phyloP scores from a whole-genome alignment of 2,113 vertebrate species.

The Nannospalax galili region DNA sequence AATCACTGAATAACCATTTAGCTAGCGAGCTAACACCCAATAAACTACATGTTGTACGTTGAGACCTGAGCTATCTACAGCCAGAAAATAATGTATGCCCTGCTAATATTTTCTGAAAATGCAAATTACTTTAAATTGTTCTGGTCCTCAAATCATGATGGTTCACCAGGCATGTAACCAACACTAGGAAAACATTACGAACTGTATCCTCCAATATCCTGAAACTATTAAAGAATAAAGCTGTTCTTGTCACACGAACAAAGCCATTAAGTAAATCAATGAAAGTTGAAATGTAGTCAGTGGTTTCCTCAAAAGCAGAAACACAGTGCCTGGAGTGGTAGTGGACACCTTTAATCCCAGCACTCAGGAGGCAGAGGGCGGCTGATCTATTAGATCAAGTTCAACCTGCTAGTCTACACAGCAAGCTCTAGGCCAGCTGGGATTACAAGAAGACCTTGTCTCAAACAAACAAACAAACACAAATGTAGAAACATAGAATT shows the following conservation, averaged over 20 bases:
- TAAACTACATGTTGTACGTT: neutral
- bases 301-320: neutral
- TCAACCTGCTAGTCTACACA: no score
- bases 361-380: no score
- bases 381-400: no score
- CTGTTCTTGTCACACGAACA: neutral
- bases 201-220: neutral
- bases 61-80: neutral
- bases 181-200: neutral
- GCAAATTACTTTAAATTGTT: neutral
- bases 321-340: no score
- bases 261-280: neutral
- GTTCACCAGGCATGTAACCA: neutral
- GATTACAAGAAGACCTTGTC: no score
- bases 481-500: neutral
- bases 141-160: neutral
- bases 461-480: no score
- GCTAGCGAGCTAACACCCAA: neutral
- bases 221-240: neutral
- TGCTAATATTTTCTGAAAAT: constrained; percentile 15
- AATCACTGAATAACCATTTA: neutral
- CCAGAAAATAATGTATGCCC: neutral
- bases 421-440: no score
- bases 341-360: no score
- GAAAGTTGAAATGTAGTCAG: neutral